Evolutionary conservation across 2,797 vertebrate genomes (phyloP).

Genomic region (Microcaecilia unicolor): DNA sequence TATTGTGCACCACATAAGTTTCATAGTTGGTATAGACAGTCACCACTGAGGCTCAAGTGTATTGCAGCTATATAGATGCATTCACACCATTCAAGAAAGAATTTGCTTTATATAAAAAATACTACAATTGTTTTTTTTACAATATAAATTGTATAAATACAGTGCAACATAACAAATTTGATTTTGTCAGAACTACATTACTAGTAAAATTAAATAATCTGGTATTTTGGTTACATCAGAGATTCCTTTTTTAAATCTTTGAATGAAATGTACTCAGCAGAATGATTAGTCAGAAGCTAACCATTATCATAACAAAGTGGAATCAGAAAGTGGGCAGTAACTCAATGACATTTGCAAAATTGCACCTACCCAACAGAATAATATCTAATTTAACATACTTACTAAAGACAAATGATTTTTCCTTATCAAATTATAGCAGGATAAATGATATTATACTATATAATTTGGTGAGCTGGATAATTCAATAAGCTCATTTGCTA

Average conservation of each 20-base stretch:
- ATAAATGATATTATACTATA: conserved; percentile 61
- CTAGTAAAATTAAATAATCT: conserved; percentile 18
- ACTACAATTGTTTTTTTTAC: conserved; percentile 27
- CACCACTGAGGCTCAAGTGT: too few species aligned
- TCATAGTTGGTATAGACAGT: too few species aligned
- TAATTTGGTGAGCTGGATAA: conserved; percentile 66
- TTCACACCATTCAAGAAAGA: conserved; percentile 10
- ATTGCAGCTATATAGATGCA: too few species aligned
- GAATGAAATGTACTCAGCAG: conserved; percentile 36
- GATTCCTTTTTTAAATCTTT: conserved; percentile 28
- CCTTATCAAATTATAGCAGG: conserved; percentile 61
- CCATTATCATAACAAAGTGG: conserved; percentile 42
- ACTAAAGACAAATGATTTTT: conserved; percentile 61
- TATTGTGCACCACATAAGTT: too few species aligned
- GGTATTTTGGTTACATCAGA: conserved; percentile 33
- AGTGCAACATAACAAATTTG: conserved; percentile 16
- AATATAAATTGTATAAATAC: conserved; percentile 35
- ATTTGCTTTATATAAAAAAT: conserved; percentile 19
- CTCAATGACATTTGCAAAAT: conserved; percentile 41
- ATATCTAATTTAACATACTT: conserved; percentile 57
- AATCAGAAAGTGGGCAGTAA: conserved; percentile 41
- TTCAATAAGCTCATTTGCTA: conserved; percentile 58
- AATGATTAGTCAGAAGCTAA: conserved; percentile 41
- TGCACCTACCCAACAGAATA: conserved; percentile 41
- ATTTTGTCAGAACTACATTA: conserved; percentile 13